Evolutionary conservation across 2,888 invertebrate genomes (phyloP).

Genomic region (Synanthedon formicaeformis): DNA sequence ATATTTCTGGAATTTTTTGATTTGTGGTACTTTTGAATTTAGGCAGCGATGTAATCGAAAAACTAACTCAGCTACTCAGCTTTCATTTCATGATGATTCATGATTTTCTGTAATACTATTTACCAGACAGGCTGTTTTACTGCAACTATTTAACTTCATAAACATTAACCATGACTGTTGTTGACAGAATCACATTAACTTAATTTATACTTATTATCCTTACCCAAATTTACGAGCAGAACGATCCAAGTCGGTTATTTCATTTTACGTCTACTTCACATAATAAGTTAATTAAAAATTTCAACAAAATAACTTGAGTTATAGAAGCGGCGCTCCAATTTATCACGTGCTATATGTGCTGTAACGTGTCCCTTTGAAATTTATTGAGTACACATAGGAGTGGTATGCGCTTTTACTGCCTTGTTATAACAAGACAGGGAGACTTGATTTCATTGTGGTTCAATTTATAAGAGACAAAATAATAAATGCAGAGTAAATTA

Average conservation of each 20-base stretch:
- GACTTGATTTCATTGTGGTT: slow-evolving; percentile 5
- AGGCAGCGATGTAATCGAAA: too few relatives aligned
- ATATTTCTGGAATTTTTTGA: too few relatives aligned
- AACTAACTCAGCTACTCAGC: too few relatives aligned
- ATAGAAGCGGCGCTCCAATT: background rate
- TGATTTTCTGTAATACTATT: too few relatives aligned
- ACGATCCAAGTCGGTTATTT: background rate
- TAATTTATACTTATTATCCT: too few relatives aligned
- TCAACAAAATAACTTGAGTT: background rate
- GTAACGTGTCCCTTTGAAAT: background rate
- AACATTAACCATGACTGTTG: too few relatives aligned
- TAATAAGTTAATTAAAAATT: background rate
- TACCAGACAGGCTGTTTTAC: too few relatives aligned
- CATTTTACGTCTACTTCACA: background rate
- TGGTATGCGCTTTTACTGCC: slow-evolving; percentile 9
- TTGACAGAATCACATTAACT: too few relatives aligned
- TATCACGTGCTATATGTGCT: background rate
- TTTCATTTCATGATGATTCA: too few relatives aligned
- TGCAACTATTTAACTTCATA: too few relatives aligned
- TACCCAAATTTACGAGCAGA: background rate
- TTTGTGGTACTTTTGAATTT: too few relatives aligned
- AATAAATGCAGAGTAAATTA: background rate
- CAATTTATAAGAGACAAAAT: background rate
- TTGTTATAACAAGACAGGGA: slow-evolving; percentile 6
- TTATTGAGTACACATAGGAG: slow-evolving; percentile 3